Evolutionary conservation across 2,888 invertebrate genomes (phyloP).

Genomic region (Spodoptera exigua): DNA sequence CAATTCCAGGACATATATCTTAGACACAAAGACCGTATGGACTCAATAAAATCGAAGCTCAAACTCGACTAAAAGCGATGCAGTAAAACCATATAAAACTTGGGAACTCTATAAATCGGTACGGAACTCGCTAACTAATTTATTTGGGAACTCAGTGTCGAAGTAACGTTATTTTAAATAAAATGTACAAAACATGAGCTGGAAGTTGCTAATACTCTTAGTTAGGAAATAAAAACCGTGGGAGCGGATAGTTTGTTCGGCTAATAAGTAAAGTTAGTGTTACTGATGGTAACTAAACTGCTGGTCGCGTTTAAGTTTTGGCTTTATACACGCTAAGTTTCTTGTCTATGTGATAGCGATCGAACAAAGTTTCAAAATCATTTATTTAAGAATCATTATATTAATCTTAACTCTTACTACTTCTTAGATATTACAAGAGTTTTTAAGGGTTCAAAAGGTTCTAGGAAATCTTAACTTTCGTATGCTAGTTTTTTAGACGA

Average conservation of each 20-base stretch:
- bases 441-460: too few species aligned
- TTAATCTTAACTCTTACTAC: too few species aligned
- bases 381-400: too few species aligned
- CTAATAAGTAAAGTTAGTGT: constrained; percentile 66
- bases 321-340: constrained; percentile 53
- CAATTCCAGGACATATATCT: too few species aligned
- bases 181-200: constrained; percentile 54
- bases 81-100: constrained; percentile 16
- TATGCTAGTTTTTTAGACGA: too few species aligned
- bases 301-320: constrained; percentile 57
- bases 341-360: constrained; percentile 6
- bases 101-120: constrained; percentile 21
- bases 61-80: constrained; percentile 9
- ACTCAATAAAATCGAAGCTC: constrained; percentile 2
- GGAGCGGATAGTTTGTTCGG: constrained; percentile 40
- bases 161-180: constrained; percentile 44
- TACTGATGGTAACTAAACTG: constrained; percentile 51
- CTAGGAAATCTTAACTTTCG: too few species aligned
- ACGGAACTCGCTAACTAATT: constrained; percentile 30
- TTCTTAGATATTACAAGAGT: too few species aligned
- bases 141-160: constrained; percentile 28
- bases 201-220: constrained; percentile 58
- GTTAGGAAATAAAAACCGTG: constrained; percentile 47
- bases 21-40: background rate
- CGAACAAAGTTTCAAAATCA: background rate